Conservation (phyloP, 2,888 invertebrate species). For the Caenorhabditis sp. region DNA sequence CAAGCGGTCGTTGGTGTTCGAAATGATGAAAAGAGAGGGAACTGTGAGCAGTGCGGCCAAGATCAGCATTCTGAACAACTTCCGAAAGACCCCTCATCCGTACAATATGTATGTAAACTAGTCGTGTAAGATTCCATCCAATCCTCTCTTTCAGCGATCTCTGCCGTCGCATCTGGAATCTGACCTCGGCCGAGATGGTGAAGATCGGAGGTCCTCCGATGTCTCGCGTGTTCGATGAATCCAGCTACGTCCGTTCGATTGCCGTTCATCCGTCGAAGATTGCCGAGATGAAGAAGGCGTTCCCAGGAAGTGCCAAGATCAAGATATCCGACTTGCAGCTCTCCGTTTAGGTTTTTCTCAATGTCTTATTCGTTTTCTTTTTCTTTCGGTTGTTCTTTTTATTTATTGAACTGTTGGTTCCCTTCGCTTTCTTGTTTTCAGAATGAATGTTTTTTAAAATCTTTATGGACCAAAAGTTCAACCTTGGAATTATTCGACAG, state of each 20-base stretch:
- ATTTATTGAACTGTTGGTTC: background rate
- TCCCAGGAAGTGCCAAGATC: constrained; percentile 58
- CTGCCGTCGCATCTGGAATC: constrained; percentile 70
- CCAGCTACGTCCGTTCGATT: constrained; percentile 62
- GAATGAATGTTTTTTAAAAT: too few species aligned
- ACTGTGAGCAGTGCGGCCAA: constrained; percentile 86
- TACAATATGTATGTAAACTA: constrained; percentile 63
- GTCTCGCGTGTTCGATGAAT: constrained; percentile 66
- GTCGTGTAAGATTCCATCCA: background rate
- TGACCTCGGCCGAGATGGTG: constrained; percentile 65
- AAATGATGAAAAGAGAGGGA: constrained; percentile 88
- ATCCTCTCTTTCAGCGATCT: constrained; percentile 71
- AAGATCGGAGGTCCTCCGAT: constrained; percentile 66
- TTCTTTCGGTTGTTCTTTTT: constrained; percentile 6
- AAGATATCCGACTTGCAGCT: constrained; percentile 36
- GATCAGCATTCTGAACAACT: constrained; percentile 86
- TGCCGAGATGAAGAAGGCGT: constrained; percentile 68
- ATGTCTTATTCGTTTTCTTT: too few species aligned
- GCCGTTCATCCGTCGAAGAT: constrained; percentile 71
- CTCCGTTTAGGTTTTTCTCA: constrained; percentile 16
- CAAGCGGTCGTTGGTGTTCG: constrained; percentile 89
- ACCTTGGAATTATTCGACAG: too few species aligned
- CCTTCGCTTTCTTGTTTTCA: background rate
- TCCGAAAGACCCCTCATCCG: constrained; percentile 83
- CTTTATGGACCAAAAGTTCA: too few species aligned